phyloP scores from a whole-genome alignment of 1,140 invertebrate genomes.

The Marisa cornuarietis region DNA sequence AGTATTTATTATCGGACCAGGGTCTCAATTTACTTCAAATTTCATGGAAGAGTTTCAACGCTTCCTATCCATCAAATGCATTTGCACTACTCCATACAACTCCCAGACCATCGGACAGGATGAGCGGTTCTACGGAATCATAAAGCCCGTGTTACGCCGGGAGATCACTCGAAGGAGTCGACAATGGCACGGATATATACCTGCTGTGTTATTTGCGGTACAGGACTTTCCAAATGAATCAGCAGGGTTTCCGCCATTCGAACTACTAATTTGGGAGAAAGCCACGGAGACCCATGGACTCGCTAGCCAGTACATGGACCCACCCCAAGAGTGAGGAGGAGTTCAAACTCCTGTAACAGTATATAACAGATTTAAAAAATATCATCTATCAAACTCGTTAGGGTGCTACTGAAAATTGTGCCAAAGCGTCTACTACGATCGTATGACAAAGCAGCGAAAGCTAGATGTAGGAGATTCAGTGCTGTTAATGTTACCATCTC shows the following conservation, averaged over 20 bases:
- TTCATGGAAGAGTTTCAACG: slow-evolving; percentile 26
- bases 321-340: slow-evolving; percentile 24
- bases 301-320: slow-evolving; percentile 42
- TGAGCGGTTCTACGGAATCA: slow-evolving; percentile 47
- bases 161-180: slow-evolving; percentile 20
- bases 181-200: slow-evolving; percentile 55
- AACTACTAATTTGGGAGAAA: slow-evolving; percentile 24
- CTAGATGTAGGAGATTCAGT: slow-evolving; percentile 34
- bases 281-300: slow-evolving; percentile 19
- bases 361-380: slow-evolving; percentile 25
- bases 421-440: slow-evolving; percentile 16
- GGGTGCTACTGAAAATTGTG: slow-evolving; percentile 23
- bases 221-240: slow-evolving; percentile 24
- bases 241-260: slow-evolving; percentile 25
- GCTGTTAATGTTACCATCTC: slow-evolving; percentile 23
- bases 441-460: neutral
- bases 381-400: slow-evolving; percentile 14
- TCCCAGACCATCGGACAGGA: slow-evolving; percentile 42
- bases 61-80: slow-evolving; percentile 28
- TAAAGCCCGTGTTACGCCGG: slow-evolving; percentile 43
- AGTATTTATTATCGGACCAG: neutral
- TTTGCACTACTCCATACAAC: slow-evolving; percentile 32
- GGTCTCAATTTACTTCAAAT: slow-evolving; percentile 23
- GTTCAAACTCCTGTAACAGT: slow-evolving; percentile 25
- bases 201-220: slow-evolving; percentile 18